phyloP scores from a whole-genome alignment of 2,797 vertebrate genomes.

The Hybognathus amarus region DNA sequence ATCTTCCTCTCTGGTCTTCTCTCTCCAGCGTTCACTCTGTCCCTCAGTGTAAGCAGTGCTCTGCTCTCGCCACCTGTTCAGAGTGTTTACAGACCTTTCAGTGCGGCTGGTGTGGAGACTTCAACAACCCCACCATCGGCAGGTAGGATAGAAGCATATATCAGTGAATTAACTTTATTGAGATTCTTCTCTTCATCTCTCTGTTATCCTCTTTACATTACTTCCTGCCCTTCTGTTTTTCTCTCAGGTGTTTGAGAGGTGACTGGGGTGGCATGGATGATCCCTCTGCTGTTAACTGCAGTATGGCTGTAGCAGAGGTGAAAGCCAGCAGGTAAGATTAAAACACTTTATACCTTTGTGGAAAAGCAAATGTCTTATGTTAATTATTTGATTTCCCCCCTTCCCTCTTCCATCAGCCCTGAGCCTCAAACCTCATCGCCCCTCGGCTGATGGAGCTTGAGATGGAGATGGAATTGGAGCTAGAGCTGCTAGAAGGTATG shows the following conservation, averaged over 20 bases:
- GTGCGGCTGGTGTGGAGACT: constrained; percentile 94
- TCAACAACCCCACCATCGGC: constrained; percentile 90
- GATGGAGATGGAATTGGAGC: constrained; percentile 69
- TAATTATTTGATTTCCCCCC: background rate
- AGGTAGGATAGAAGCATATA: constrained; percentile 74
- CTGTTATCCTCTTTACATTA: background rate
- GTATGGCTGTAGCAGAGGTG: constrained; percentile 82
- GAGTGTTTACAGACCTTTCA: constrained; percentile 90
- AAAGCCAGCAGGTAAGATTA: constrained; percentile 75
- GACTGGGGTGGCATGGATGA: constrained; percentile 88
- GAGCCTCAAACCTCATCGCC: constrained; percentile 81
- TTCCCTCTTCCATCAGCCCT: constrained; percentile 66
- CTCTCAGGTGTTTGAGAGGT: constrained; percentile 86
- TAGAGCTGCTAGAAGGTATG: constrained; percentile 71
- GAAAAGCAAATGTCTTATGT: background rate
- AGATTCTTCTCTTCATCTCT: background rate
- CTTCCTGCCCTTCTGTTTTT: background rate
- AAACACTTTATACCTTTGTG: background rate
- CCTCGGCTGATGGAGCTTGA: constrained; percentile 78
- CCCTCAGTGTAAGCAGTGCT: constrained; percentile 88
- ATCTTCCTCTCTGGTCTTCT: background rate
- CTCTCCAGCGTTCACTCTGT: constrained; percentile 87
- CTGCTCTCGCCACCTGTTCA: constrained; percentile 81
- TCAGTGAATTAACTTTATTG: background rate
- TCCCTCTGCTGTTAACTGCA: constrained; percentile 82